Evolutionary conservation across 2,888 invertebrate genomes (phyloP).

Genomic region (Lysandra coridon): DNA sequence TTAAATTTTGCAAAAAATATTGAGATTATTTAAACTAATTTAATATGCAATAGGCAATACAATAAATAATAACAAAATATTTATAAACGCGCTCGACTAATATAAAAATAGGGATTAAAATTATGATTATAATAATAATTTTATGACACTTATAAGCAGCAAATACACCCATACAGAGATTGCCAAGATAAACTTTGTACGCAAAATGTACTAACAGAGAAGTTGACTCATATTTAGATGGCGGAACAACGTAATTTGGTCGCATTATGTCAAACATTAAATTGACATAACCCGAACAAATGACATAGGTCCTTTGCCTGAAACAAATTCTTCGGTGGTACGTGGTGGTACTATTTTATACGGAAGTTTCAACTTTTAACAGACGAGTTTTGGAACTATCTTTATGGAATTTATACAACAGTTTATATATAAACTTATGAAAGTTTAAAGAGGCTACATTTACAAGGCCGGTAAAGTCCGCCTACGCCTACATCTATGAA

Average conservation of each 20-base stretch:
- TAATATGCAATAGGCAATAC: not conserved
- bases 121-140: not conserved
- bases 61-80: slow-evolving; percentile 18
- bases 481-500: not conserved
- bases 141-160: not conserved
- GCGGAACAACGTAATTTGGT: too few relatives aligned
- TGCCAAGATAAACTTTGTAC: not conserved
- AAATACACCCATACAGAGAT: not conserved
- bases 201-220: not conserved
- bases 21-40: not conserved
- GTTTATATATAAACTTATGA: not conserved
- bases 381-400: not conserved
- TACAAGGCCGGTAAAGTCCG: not conserved
- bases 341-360: not conserved
- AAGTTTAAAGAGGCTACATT: slow-evolving; percentile 8
- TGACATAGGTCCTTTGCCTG: too few relatives aligned
- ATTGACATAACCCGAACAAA: too few relatives aligned
- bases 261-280: too few relatives aligned
- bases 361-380: not conserved
- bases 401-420: slow-evolving; percentile 5
- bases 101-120: not conserved
- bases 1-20: not conserved
- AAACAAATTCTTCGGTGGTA: not conserved
- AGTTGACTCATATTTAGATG: too few relatives aligned
- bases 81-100: not conserved